Base-by-base conservation (phyloP, 92 coral and sea anemone species). In the Heliopora coerulea region DNA sequence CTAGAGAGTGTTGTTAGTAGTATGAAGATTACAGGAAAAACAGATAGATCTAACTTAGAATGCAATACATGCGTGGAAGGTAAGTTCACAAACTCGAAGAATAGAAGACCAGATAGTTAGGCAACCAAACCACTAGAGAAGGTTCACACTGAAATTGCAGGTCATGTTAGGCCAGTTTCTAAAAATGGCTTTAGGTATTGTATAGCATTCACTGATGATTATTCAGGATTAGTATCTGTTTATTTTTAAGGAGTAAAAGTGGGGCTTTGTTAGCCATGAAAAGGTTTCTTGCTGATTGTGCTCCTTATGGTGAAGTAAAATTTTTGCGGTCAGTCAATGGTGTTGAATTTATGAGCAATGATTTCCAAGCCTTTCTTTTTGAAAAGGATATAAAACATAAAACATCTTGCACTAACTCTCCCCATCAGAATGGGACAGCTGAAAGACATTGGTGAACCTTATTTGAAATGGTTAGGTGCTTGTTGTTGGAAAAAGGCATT, bases 361-460 rank as follows among this genome's bases (percentile, higher is more conserved):
- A 8, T 59, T 59, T 59, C 35, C 65, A 59, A 26, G 15, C 62
- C 28, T 24, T 73, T 37, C 72, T 81, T 50, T 40, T 61, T 27
- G 50, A 65, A 29, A 81, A 61, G 30, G 62, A 30, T 65, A 78
- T 83, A 33, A 69, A 50, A 44, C 83, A 83, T 70, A 75, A 78
- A 52, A 83, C 73, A 14, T 27, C 54, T 33, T 50, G 72, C 35
- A 82, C 85, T 40, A 29, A 74, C 65, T 80, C 82, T 18, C 88
- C 79, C 21, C 79, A 85, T 62, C 80, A 83, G 50, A 83, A 62
- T 54, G 87, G 83, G 5, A 78, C 83, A 10, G 83, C 87, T 10
- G 87, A 83, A 68, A 35, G 88, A 31, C 46, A 72, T 26, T 84
- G 87, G 78, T 46, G 69, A 28, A 82, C 81, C 57, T 35, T 82